Base-by-base conservation (phyloP, 2,888 invertebrate genomes). In the Chrysopilus asiliformis region DNA sequence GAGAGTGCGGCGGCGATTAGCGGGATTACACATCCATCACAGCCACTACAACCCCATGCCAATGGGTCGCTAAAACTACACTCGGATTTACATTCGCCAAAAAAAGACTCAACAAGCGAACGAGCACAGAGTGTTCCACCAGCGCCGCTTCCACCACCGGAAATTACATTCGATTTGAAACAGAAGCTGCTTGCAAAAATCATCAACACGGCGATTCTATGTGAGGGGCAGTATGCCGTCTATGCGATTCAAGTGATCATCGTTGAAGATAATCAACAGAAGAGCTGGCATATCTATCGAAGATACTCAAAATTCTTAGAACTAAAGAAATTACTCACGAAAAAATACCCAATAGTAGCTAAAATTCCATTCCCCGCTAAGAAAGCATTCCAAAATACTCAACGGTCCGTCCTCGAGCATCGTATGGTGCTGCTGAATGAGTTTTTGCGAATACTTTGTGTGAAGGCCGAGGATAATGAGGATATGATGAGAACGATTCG, bases 301-400 rank as follows among this genome's bases (percentile, higher is more conserved):
- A 65, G 94, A 51, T 95, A 93, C 57, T 91, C 90, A 14, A 93
- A 94, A 62, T 95, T 95, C 62, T 76, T 91, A 53, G 89, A 90
- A 54, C 68, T 95, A 13, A 81, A 82, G 53, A 81, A 82, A 38
- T 75, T 71, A 62, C 73, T 76, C 53, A 49, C 50, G 32, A 41
- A 45, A 40, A 38, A 38, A 27, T 90, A 78, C 70, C 78, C 82
- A 19, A 79, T 81, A 53, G 61, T 91, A 15, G 70, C 74, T 1
- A 77, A 76, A 49, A 65, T 91, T 20, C 71, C 78, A 16, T 87
- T 93, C 54, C 94, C 94, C 1, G 86, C 81, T 1, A 95, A 94
- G 63, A 90, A 90, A 57, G 82, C 91, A 31, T 87, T 94, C 59
- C 89, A 91, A 54, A 94, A 93, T 55, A 85, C 89, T 57, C 89